Conservation (phyloP, 2,113 vertebrate species). For the Malurus elegans region DNA sequence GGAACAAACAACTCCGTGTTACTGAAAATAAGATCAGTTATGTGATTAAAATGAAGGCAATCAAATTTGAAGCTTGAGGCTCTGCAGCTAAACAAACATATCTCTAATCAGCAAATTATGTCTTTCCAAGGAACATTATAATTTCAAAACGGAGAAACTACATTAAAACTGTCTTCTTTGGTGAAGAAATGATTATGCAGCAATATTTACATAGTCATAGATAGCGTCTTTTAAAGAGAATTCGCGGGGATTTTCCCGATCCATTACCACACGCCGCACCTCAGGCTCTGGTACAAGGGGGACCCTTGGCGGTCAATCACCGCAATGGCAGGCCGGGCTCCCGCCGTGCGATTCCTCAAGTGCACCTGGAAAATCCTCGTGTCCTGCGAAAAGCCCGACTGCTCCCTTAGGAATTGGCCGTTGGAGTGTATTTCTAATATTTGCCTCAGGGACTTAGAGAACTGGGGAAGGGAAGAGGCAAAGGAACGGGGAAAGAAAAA, state of each 20-base stretch:
- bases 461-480: too few species aligned
- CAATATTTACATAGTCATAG: neutral
- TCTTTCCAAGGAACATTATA: constrained; percentile 28
- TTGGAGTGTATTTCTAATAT: too few species aligned
- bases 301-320: constrained; percentile 52
- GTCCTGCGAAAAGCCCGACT: neutral
- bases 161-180: constrained; percentile 23
- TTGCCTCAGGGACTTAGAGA: neutral
- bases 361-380: rapidly evolving
- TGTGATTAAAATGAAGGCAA: constrained; percentile 58
- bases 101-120: constrained; percentile 46
- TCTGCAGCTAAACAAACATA: constrained; percentile 52
- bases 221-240: neutral
- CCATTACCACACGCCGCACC: neutral
- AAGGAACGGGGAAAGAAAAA: neutral
- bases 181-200: neutral
- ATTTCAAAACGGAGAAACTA: constrained; percentile 47
- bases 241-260: neutral
- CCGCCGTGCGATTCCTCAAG: rapidly evolving
- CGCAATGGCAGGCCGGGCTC: neutral
- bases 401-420: rapidly evolving
- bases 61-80: constrained; percentile 31
- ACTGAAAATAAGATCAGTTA: constrained; percentile 58
- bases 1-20: constrained; percentile 38
- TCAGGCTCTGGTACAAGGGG: constrained; percentile 47